Percentiles rank a stretch among this genome's conserved stretches.
phyloP scores from a whole-genome alignment of 1,140 invertebrate species.

The Drosophila nannoptera region DNA sequence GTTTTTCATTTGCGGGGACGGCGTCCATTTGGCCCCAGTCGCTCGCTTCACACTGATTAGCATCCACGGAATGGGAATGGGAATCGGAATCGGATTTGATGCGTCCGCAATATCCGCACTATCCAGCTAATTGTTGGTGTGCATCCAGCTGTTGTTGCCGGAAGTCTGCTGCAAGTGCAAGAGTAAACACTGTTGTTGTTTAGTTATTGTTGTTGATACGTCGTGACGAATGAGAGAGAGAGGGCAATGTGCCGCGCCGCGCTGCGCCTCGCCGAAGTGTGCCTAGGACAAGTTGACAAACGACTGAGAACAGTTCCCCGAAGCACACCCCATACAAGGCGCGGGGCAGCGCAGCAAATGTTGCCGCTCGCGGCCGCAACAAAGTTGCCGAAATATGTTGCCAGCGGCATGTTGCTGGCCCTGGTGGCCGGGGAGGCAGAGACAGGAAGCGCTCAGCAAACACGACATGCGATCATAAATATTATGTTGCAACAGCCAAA shows the following conservation, averaged over 20 bases:
- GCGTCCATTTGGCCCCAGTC: conserved; percentile 38
- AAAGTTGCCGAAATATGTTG: conserved; percentile 53
- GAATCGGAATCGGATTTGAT: too few species aligned
- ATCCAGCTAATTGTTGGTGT: conserved; percentile 32
- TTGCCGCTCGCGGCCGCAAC: conserved; percentile 26
- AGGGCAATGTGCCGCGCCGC: conserved; percentile 27
- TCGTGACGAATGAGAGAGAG: conserved; percentile 23
- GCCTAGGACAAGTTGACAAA: conserved; percentile 66
- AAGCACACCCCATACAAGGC: conserved; percentile 56
- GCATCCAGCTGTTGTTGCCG: conserved; percentile 61
- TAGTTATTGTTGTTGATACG: conserved; percentile 27
- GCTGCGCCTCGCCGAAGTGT: conserved; percentile 14
- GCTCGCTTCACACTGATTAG: conserved; percentile 14
- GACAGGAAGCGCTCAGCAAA: conserved; percentile 22
- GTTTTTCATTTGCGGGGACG: conserved; percentile 37
- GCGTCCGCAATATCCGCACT: conserved; percentile 14
- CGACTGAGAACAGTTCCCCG: conserved; percentile 50
- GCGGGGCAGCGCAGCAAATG: conserved; percentile 42
- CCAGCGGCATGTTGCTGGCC: conserved; percentile 17
- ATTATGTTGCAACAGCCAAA: conserved; percentile 33
- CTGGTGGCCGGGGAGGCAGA: neutral
- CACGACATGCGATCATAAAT: conserved; percentile 58
- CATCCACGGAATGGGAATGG: conserved; percentile 23
- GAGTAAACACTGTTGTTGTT: conserved; percentile 53
- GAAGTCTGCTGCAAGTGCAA: conserved; percentile 65